Evolutionary conservation across 2,888 invertebrate genomes (phyloP), one percentile per base, ranked within the genome.

Genomic region (Aphidoletes aphidimyza): DNA sequence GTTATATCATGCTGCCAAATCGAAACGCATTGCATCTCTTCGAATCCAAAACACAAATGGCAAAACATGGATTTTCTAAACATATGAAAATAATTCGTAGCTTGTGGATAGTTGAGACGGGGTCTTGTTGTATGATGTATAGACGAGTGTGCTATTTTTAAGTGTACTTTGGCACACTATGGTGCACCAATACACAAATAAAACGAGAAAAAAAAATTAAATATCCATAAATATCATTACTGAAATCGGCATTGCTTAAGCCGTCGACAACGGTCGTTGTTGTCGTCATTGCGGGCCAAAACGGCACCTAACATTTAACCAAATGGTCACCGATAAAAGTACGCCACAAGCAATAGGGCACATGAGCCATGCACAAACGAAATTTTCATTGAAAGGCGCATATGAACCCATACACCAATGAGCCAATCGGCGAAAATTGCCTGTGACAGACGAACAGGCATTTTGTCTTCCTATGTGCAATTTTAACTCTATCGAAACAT

Each of bases 171-270:
- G 11, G 34, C 69, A 3, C 54, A n/a, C n/a, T n/a, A n/a, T 30
- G 30, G 30, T 69, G 30, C 81, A 81, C 36, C n/a, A n/a, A 36
- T 36, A 19, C 19, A 78, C 19, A 36, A 2, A 78, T n/a, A n/a
- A n/a, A n/a, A n/a, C n/a, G n/a, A n/a, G n/a, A 37, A n/a, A 37
- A 81, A 1, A 37, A 81, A 81, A 81, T 81, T 81, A 81, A 81
- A 81, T 37, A 81, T 81, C 37, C 81, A 81, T 81, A 81, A 81
- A 81, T 81, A 81, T 81, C 37, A 81, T 81, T 81, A 81, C 81
- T 81, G 37, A 37, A 37, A 17, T 78, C 81, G 81, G 81, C 81
- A 37, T 69, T 37, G 81, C 81, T 37, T 11, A 81, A 81, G 78
- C 19, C 14, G n/a, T n/a, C n/a, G n/a, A n/a, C n/a, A n/a, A n/a